These are phyloP conservation scores for Amblyteles armatorius DNA, from an alignment of 2,888 invertebrate species.

Conservation along the genomic window DNA sequence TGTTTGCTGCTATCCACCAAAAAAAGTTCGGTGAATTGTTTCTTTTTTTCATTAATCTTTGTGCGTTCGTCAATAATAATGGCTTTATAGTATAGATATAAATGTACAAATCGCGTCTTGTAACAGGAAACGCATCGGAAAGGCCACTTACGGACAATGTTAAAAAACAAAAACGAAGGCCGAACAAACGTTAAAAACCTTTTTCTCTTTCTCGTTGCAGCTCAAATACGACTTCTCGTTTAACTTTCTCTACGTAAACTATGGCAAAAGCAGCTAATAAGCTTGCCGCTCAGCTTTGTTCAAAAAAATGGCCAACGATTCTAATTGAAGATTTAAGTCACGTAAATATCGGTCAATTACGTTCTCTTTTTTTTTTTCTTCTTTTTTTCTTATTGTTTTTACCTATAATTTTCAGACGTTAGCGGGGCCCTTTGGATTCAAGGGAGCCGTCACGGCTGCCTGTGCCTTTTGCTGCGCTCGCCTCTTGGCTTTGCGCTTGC, in stretches of 20 bases:
- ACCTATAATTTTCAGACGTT: conserved; percentile 70
- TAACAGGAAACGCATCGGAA: conserved; percentile 46
- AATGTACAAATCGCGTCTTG: conserved; percentile 55
- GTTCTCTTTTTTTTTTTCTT: conserved; percentile 7
- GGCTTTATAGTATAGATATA: conserved; percentile 22
- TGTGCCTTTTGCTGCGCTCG: conserved; percentile 73
- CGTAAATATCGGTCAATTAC: conserved; percentile 22
- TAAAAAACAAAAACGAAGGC: conserved; percentile 40
- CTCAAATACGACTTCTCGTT: not conserved
- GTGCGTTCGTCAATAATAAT: conserved; percentile 36
- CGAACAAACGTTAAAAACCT: conserved; percentile 46
- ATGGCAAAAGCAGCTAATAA: conserved; percentile 60
- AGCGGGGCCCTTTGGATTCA: conserved; percentile 76
- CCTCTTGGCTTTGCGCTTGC: conserved; percentile 72
- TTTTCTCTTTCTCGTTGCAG: not conserved
- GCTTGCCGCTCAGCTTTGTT: conserved; percentile 42
- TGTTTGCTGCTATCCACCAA: conserved; percentile 5
- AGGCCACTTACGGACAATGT: conserved; percentile 61
- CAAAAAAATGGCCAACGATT: conserved; percentile 29
- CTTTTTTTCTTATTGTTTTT: not conserved
- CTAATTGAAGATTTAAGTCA: conserved; percentile 34
- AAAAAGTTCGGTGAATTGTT: conserved; percentile 13
- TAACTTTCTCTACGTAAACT: conserved; percentile 20
- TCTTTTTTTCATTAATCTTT: conserved; percentile 4
- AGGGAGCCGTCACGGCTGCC: conserved; percentile 74